Base-by-base conservation (phyloP, 2,797 vertebrate genomes). In the Onychomys leucogaster region DNA sequence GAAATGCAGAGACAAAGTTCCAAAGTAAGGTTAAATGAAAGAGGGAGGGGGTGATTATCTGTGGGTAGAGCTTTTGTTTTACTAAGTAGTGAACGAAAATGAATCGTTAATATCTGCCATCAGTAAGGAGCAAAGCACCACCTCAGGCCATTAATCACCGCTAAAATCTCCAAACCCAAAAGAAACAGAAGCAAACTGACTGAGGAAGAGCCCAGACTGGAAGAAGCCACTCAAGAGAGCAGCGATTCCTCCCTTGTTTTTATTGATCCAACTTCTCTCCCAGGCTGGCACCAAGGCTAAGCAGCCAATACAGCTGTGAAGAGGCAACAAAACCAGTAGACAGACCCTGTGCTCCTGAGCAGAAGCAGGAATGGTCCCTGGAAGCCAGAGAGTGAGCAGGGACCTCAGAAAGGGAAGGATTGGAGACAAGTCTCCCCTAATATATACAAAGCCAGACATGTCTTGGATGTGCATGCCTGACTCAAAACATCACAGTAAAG, bases 381-480 rank as follows among this genome's bases (percentile, higher is more conserved):
- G 11, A 57, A 67, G 32, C 29, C 77, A 73, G 27, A 87, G 46
- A 76, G 1, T 34, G 19, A 65, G 14, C 37, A 6, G 59, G 10
- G 3, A 46, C 27, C 76, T 59, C 59, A 16, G 34, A 43, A 59
- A 78, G 83, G n/a, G 57, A 25, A 71, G n/a, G 16, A 49, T 11
- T 16, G 21, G 37, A 73, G 73, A 25, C 90, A 34, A 83, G 49
- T 27, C n/a, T 27, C 7, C 9, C 16, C 27, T 0, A 9, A 14
- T 10, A 3, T 12, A 21, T 25, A 0, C 0, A 10, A 71, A 61
- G 29, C 52, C 43, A 29, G 11, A 25, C 25, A 27, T 9, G 2
- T 12, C 37, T 90, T 73, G 55, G 34, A 9, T 7, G 25, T 9
- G 2, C 21, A 13, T 1, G 27, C 13, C n/a, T 9, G 7, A 76